Percentiles rank a stretch among this genome's conserved stretches.
phyloP scores from a whole-genome alignment of 1,140 invertebrate genomes.

The Leptestheria dahalacensis region DNA sequence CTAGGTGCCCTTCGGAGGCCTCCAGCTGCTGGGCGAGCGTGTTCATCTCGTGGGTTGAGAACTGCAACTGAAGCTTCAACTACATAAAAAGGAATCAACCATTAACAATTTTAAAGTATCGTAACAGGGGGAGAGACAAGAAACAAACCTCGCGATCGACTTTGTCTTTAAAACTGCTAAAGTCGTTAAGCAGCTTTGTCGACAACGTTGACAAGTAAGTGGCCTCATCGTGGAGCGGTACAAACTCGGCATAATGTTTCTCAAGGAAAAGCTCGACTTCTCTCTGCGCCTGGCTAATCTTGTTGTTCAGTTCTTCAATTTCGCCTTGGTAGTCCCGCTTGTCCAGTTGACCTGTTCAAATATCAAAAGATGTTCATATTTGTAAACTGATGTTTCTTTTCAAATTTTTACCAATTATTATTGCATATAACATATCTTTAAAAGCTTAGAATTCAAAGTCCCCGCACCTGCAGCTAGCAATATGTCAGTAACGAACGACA shows the following conservation, averaged over 20 bases:
- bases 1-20: constrained; percentile 11
- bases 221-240: neutral
- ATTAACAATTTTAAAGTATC: no score
- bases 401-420: no score
- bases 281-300: constrained; percentile 8
- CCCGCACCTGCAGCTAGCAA: constrained; percentile 10
- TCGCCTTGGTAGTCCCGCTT: constrained; percentile 10
- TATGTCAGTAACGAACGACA: constrained; percentile 12
- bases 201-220: neutral
- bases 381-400: no score
- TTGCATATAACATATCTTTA: no score
- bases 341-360: constrained; percentile 6
- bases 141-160: constrained; percentile 7
- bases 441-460: no score
- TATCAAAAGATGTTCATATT: neutral
- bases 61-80: constrained; percentile 16
- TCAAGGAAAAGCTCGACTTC: constrained; percentile 8
- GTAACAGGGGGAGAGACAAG: no score
- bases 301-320: constrained; percentile 3
- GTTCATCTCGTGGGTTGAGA: constrained; percentile 18
- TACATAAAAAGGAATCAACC: no score
- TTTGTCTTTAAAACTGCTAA: neutral
- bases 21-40: constrained; percentile 14
- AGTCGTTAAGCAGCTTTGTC: constrained; percentile 5
- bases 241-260: constrained; percentile 9